A percentile compares a stretch with the other conserved stretches of the same genome.
Evolutionary conservation across 2,888 invertebrate genomes (phyloP).

Genomic region (Acleris sparsana): DNA sequence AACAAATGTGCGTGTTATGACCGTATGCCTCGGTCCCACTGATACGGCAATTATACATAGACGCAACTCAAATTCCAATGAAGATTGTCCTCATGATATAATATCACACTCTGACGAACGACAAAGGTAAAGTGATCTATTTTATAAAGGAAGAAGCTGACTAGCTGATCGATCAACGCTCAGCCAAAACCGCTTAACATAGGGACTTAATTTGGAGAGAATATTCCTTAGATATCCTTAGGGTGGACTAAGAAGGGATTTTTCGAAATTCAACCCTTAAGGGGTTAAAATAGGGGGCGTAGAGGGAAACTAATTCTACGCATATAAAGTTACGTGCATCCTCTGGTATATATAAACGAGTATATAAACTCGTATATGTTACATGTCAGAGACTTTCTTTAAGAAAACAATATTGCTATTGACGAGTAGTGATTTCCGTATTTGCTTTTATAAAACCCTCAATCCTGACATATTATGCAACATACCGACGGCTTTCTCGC

Average conservation of each 20-base stretch:
- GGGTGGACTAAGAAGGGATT: no score
- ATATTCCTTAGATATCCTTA: no score
- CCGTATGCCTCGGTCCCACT: constrained; percentile 74
- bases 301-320: no score
- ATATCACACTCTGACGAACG: constrained; percentile 56
- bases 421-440: constrained; percentile 10
- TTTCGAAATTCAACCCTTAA: no score
- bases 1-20: constrained; percentile 64
- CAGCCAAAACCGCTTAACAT: no score
- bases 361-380: no score
- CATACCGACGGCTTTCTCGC: constrained; percentile 23
- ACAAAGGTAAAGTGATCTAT: constrained; percentile 72
- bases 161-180: no score
- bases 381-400: neutral
- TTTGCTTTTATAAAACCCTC: constrained; percentile 13
- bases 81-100: constrained; percentile 48
- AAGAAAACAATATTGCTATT: constrained; percentile 8
- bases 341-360: no score
- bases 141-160: no score
- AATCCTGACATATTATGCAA: constrained; percentile 15
- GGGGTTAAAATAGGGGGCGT: no score
- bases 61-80: constrained; percentile 55
- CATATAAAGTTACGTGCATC: no score
- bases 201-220: no score
- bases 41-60: constrained; percentile 71